phyloP scores from a whole-genome alignment of 2,888 invertebrate genomes.

The Euplexia lucipara region DNA sequence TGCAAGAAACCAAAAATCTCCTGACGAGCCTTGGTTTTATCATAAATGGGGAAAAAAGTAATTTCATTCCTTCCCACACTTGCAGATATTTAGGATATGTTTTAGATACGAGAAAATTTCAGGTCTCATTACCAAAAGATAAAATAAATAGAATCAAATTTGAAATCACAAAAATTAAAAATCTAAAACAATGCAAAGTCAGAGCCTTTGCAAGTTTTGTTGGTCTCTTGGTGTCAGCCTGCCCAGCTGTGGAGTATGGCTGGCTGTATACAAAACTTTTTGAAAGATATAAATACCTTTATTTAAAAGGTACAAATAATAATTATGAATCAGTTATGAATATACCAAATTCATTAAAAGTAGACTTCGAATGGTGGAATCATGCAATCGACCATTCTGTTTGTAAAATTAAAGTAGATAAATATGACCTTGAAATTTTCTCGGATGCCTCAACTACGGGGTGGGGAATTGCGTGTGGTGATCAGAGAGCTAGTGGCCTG shows the following conservation, averaged over 20 bases:
- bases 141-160: background rate
- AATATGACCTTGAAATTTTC: too few species aligned
- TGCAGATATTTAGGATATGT: constrained; percentile 20
- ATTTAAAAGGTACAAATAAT: too few species aligned
- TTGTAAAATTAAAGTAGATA: constrained; percentile 15
- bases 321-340: too few species aligned
- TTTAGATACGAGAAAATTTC: background rate
- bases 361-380: too few species aligned
- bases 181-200: constrained; percentile 6
- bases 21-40: constrained; percentile 15
- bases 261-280: too few species aligned
- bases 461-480: constrained; percentile 17
- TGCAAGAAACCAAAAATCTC: background rate
- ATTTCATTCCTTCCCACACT: background rate
- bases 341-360: too few species aligned
- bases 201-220: constrained; percentile 7
- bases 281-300: too few species aligned
- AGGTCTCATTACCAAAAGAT: background rate
- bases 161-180: background rate
- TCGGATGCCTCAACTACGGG: constrained; percentile 12
- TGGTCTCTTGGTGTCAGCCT: constrained; percentile 3
- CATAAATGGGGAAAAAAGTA: constrained; percentile 16
- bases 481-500: constrained; percentile 7
- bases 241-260: constrained; percentile 15
- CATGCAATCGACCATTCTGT: constrained; percentile 1